These are phyloP conservation scores for Synchiropus splendidus DNA, from an alignment of 2,113 vertebrate species.

Conservation along the genomic window DNA sequence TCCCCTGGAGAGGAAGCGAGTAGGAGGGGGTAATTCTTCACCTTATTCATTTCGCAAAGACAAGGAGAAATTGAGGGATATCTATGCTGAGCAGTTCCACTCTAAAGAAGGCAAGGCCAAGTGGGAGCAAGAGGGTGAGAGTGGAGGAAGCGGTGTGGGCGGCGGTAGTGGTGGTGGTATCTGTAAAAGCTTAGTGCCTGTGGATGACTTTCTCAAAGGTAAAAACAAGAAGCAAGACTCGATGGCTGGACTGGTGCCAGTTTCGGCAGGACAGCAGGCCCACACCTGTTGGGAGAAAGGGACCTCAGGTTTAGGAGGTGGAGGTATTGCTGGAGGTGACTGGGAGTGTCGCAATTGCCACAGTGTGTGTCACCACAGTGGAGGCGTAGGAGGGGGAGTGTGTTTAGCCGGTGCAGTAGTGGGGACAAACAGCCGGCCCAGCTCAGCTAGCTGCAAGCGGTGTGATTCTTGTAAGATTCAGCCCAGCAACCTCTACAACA, in stretches of 20 bases:
- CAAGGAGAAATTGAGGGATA: constrained; percentile 92
- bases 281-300: constrained; percentile 79
- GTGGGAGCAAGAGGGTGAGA: constrained; percentile 83
- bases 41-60: constrained; percentile 77
- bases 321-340: constrained; percentile 69
- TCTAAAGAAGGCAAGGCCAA: constrained; percentile 87
- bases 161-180: constrained; percentile 66
- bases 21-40: constrained; percentile 64
- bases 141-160: constrained; percentile 62
- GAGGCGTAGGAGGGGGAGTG: constrained; percentile 57
- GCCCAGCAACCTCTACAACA: constrained; percentile 92
- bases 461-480: constrained; percentile 97
- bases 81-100: constrained; percentile 93
- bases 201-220: constrained; percentile 75
- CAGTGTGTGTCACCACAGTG: constrained; percentile 50
- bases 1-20: constrained; percentile 68
- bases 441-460: constrained; percentile 78
- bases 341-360: constrained; percentile 72
- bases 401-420: constrained; percentile 64
- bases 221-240: constrained; percentile 67
- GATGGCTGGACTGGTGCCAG: constrained; percentile 48
- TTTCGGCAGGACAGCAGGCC: constrained; percentile 62
- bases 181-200: constrained; percentile 70
- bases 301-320: constrained; percentile 59
- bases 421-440: constrained; percentile 58